Conservation (phyloP, 2,113 vertebrate genomes). For the Larimichthys polyactis region DNA sequence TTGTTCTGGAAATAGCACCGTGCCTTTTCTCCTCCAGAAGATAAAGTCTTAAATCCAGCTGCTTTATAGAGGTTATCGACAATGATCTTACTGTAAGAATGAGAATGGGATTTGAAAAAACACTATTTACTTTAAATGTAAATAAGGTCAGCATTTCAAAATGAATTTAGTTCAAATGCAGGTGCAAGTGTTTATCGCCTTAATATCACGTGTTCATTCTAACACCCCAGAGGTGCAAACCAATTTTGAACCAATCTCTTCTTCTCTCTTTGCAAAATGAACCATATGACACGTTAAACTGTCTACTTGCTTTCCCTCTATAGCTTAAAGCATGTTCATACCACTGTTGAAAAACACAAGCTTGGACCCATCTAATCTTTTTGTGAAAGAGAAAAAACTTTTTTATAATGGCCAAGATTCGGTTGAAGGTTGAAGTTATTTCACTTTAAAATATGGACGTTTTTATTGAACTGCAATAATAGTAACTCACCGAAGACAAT, state of each 20-base stretch:
- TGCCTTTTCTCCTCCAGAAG: neutral
- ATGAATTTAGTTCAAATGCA: neutral
- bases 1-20: constrained; percentile 4
- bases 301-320: neutral
- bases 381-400: too few relatives aligned
- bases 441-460: neutral
- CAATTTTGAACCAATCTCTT: neutral
- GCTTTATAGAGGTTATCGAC: neutral
- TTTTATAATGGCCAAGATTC: too few relatives aligned
- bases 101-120: neutral
- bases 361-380: too few relatives aligned
- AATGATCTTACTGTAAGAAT: neutral
- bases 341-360: too few relatives aligned
- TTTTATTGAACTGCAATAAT: too few relatives aligned
- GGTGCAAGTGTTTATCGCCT: neutral
- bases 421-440: neutral
- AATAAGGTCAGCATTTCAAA: constrained; percentile 16
- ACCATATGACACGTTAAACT: neutral
- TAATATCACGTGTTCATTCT: neutral
- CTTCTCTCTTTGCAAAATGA: neutral
- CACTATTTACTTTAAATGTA: neutral
- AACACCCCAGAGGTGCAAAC: neutral
- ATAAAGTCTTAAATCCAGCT: neutral
- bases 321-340: neutral
- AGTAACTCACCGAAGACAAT: too few relatives aligned